Conservation (phyloP, 2,797 vertebrate species). For the Microctenopoma steveboyesi region DNA sequence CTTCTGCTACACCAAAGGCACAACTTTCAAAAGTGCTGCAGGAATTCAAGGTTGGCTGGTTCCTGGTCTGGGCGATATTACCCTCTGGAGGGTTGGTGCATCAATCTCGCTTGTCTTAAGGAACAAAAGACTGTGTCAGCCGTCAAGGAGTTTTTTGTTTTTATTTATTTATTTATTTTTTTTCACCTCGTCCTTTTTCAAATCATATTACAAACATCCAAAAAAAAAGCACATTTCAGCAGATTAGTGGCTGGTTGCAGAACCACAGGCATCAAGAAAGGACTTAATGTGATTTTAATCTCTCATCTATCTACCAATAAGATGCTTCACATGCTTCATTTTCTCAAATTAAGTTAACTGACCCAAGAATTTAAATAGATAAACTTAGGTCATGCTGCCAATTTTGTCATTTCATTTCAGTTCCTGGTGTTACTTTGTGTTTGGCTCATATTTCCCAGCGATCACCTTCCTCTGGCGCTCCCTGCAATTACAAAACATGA, state of each 20-base stretch:
- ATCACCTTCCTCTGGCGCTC: constrained; percentile 25
- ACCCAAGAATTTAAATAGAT: constrained; percentile 28
- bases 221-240: constrained; percentile 10
- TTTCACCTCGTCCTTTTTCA: neutral
- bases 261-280: constrained; percentile 28
- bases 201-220: constrained; percentile 30
- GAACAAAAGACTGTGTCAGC: constrained; percentile 51
- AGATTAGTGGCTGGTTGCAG: constrained; percentile 18
- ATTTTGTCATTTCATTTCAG: constrained; percentile 1
- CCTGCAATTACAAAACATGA: constrained; percentile 57
- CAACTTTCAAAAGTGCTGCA: constrained; percentile 67
- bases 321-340: constrained; percentile 25
- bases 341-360: constrained; percentile 33
- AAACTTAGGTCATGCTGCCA: neutral
- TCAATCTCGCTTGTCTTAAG: constrained; percentile 68
- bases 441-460: constrained; percentile 14
- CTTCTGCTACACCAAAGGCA: constrained; percentile 56
- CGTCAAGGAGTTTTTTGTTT: constrained; percentile 29
- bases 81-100: constrained; percentile 64
- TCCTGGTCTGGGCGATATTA: constrained; percentile 68
- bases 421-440: constrained; percentile 3
- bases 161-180: constrained; percentile 39
- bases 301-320: constrained; percentile 30
- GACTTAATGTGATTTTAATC: constrained; percentile 48
- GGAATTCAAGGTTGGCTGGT: constrained; percentile 77